Conservation (phyloP, 2,797 vertebrate species). For the Ctenochaetus hawaiiensis region DNA sequence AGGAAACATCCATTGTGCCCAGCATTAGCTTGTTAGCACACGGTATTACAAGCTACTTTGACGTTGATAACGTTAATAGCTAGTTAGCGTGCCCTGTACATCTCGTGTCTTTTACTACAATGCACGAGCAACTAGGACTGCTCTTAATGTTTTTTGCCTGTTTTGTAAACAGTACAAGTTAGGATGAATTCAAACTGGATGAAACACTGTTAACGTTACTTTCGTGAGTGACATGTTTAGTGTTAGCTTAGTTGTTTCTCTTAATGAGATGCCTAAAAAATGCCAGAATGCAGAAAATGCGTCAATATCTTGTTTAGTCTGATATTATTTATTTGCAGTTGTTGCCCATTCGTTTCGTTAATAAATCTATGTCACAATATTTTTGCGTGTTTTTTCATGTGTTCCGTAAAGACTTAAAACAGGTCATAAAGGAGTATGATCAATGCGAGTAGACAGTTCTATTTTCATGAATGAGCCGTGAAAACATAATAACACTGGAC, state of each 20-base stretch:
- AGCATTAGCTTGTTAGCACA: conserved; percentile 61
- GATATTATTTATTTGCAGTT: not conserved
- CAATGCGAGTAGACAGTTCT: not conserved
- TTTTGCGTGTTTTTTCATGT: no score
- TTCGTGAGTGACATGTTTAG: not conserved
- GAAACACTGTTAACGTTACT: not conserved
- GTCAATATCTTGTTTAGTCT: not conserved
- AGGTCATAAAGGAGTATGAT: not conserved
- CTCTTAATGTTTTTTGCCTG: not conserved
- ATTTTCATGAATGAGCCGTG: not conserved
- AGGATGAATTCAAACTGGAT: not conserved
- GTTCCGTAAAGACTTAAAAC: no score
- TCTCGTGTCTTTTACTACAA: not conserved
- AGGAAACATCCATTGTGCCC: conserved; percentile 11
- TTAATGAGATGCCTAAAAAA: not conserved
- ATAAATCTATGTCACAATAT: not conserved
- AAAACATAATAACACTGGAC: not conserved
- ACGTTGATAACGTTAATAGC: conserved; percentile 27
- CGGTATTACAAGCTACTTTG: conserved; percentile 42
- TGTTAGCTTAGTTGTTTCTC: not conserved
- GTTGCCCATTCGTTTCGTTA: not conserved
- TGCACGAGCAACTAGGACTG: not conserved
- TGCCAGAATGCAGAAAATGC: not conserved
- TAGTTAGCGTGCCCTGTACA: conserved; percentile 10
- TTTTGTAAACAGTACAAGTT: not conserved